These are phyloP conservation scores for Erebia epiphron DNA, from an alignment of 2,888 invertebrate species.

Conservation along the genomic window DNA sequence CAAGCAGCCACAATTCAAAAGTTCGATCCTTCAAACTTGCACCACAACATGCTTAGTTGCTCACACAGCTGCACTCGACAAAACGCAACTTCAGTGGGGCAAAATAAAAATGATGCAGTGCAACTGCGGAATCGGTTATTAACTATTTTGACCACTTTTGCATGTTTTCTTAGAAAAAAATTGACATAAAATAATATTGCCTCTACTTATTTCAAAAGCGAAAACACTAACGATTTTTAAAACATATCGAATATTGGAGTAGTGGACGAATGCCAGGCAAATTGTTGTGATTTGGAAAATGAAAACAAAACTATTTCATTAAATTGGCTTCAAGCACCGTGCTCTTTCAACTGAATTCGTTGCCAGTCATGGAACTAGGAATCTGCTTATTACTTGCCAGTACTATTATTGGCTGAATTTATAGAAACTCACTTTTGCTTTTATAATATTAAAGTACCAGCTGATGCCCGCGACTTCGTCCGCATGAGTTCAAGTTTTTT, in stretches of 20 bases:
- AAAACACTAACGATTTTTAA: no score
- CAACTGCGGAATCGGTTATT: conserved; percentile 29
- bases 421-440: no score
- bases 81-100: conserved; percentile 39
- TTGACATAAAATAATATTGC: no score
- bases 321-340: background rate
- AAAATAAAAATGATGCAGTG: conserved; percentile 35
- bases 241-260: background rate
- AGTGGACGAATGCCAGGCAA: background rate
- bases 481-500: no score
- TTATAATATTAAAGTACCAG: no score
- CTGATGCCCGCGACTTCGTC: no score
- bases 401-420: background rate
- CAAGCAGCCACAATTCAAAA: conserved; percentile 28
- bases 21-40: conserved; percentile 35
- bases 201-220: no score
- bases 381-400: background rate
- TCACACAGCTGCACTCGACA: conserved; percentile 39
- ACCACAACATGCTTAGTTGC: background rate
- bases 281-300: background rate
- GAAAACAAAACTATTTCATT: background rate
- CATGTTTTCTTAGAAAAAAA: background rate
- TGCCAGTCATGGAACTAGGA: background rate
- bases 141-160: conserved; percentile 4
- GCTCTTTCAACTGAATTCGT: background rate